phyloP scores from a whole-genome alignment of 2,888 invertebrate species.

The Philereme transversata region DNA sequence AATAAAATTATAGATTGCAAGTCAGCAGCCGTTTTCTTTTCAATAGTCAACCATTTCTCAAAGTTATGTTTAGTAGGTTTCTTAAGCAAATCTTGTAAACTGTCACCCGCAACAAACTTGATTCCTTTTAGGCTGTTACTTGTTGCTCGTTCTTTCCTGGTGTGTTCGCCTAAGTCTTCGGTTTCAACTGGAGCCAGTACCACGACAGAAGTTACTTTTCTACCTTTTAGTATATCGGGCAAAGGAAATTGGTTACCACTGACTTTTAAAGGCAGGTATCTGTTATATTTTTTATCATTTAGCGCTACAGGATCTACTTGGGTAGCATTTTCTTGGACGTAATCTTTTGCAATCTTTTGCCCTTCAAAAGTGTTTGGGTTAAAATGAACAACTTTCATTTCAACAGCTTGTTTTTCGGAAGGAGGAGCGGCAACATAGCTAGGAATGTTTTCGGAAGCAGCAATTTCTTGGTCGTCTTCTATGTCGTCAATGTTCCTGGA shows the following conservation, averaged over 20 bases:
- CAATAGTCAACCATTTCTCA: conserved; percentile 90
- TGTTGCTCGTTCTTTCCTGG: conserved; percentile 82
- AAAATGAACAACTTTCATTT: conserved; percentile 94
- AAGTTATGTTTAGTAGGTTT: conserved; percentile 91
- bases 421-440: conserved; percentile 64
- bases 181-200: conserved; percentile 93
- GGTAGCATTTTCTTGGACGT: conserved; percentile 88
- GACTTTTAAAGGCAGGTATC: conserved; percentile 93
- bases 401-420: conserved; percentile 83
- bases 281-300: conserved; percentile 90
- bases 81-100: conserved; percentile 89
- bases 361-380: conserved; percentile 90
- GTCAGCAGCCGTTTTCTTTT: conserved; percentile 89
- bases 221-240: conserved; percentile 89
- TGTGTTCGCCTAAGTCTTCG: conserved; percentile 79
- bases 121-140: conserved; percentile 86
- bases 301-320: conserved; percentile 90
- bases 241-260: conserved; percentile 93
- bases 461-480: conserved; percentile 82
- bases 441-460: conserved; percentile 81
- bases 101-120: conserved; percentile 89
- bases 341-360: conserved; percentile 87
- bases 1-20: conserved; percentile 92
- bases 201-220: conserved; percentile 92
- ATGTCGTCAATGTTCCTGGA: conserved; percentile 76